Conservation (phyloP, 2,113 vertebrate genomes). For the Cyanocitta stelleri region DNA sequence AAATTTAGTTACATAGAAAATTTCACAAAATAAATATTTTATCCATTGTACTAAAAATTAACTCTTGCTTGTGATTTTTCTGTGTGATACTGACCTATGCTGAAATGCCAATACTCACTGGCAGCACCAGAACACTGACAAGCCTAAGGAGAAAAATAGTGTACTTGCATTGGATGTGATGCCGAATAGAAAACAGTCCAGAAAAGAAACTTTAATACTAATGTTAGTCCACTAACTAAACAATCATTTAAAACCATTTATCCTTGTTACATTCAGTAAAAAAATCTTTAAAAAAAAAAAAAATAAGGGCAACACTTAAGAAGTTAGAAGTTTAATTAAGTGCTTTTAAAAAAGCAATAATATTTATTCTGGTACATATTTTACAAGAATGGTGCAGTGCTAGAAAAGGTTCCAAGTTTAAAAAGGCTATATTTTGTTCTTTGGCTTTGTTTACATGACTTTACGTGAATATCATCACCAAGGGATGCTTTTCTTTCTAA, state of each 20-base stretch:
- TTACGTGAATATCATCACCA: not conserved
- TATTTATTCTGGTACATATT: not conserved
- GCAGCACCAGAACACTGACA: not conserved
- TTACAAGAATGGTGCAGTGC: not conserved
- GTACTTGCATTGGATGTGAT: not conserved
- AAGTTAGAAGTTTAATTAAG: not conserved
- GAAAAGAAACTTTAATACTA: not conserved
- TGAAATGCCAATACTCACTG: not conserved
- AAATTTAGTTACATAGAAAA: not conserved
- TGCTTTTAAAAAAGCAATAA: not conserved
- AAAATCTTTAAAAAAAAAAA: not conserved
- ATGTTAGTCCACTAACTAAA: not conserved
- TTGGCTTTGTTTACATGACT: not conserved
- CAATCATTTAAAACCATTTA: not conserved
- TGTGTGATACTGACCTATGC: not conserved
- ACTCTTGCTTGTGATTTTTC: not conserved
- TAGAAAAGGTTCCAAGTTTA: not conserved
- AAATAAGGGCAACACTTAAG: rapidly evolving
- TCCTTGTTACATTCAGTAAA: not conserved
- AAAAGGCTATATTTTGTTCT: not conserved
- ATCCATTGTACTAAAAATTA: not conserved
- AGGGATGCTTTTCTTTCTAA: not conserved
- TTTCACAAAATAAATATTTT: not conserved
- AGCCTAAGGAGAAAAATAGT: not conserved
- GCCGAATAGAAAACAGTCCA: not conserved